Percentiles rank a stretch among this genome's conserved stretches.
phyloP scores from a whole-genome alignment of 2,797 vertebrate genomes.

The Malurus leucopterus region DNA sequence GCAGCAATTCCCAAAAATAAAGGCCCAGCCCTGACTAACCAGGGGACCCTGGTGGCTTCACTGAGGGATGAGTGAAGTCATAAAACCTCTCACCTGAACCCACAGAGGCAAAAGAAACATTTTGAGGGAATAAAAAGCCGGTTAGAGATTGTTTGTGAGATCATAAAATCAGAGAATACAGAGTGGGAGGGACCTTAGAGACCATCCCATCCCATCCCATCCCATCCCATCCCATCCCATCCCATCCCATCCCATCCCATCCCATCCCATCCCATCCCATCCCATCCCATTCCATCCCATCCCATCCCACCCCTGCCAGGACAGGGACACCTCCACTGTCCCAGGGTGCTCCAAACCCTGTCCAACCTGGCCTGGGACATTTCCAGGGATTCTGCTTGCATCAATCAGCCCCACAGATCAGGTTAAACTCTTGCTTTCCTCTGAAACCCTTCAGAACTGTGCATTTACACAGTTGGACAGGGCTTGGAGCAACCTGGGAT shows the following conservation, averaged over 20 bases:
- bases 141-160: not conserved
- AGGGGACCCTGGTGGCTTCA: not conserved
- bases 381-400: not conserved
- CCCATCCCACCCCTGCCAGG: too few relatives aligned
- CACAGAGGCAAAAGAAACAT: not conserved
- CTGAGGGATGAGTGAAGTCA: not conserved
- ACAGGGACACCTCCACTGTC: not conserved
- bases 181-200: not conserved
- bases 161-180: not conserved
- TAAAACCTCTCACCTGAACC: not conserved
- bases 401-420: not conserved
- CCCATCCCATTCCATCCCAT: too few relatives aligned
- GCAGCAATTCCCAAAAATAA: not conserved
- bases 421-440: not conserved
- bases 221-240: too few relatives aligned
- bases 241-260: too few relatives aligned
- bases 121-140: not conserved
- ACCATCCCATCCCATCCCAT: fast-evolving
- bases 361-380: not conserved
- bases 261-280: too few relatives aligned
- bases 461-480: not conserved
- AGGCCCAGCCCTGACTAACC: not conserved
- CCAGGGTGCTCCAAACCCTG: not conserved
- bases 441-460: not conserved
- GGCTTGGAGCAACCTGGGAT: not conserved